Evolutionary conservation across 1,140 invertebrate genomes (phyloP).

Genomic region (Galleria mellonella): DNA sequence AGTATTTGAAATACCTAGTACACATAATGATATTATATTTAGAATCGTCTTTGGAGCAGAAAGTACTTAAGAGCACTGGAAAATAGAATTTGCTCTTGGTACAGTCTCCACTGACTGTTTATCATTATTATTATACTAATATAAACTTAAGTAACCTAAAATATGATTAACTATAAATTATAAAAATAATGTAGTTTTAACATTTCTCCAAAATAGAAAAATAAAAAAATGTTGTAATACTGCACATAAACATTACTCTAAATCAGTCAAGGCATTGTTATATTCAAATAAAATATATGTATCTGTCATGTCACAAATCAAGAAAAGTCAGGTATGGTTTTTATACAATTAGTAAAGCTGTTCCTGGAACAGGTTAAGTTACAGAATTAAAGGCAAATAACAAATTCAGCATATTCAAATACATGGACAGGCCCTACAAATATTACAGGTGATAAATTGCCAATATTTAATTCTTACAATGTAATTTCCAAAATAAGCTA

Average conservation of each 20-base stretch:
- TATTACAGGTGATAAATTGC: background rate
- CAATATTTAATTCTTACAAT: background rate
- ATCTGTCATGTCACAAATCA: slow-evolving; percentile 33
- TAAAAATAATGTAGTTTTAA: slow-evolving; percentile 66
- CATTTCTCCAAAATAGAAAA: slow-evolving; percentile 57
- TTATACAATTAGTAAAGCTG: slow-evolving; percentile 44
- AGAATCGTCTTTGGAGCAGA: slow-evolving; percentile 42
- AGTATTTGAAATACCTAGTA: slow-evolving; percentile 36
- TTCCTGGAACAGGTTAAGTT: slow-evolving; percentile 36
- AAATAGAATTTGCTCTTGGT: slow-evolving; percentile 39
- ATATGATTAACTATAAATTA: slow-evolving; percentile 52
- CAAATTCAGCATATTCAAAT: slow-evolving; percentile 40
- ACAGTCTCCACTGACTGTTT: slow-evolving; percentile 35
- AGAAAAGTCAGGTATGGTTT: slow-evolving; percentile 30
- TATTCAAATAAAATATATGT: slow-evolving; percentile 47
- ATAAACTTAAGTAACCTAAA: slow-evolving; percentile 34
- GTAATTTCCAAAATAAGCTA: background rate
- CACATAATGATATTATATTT: slow-evolving; percentile 29
- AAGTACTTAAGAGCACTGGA: slow-evolving; percentile 39
- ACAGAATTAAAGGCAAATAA: slow-evolving; percentile 41
- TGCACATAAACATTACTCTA: slow-evolving; percentile 61
- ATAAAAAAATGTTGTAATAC: slow-evolving; percentile 69
- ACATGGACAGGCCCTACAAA: background rate
- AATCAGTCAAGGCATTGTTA: slow-evolving; percentile 63
- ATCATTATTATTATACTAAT: slow-evolving; percentile 16